phyloP scores from a whole-genome alignment of 2,113 vertebrate genomes.

The Axis porcinus region DNA sequence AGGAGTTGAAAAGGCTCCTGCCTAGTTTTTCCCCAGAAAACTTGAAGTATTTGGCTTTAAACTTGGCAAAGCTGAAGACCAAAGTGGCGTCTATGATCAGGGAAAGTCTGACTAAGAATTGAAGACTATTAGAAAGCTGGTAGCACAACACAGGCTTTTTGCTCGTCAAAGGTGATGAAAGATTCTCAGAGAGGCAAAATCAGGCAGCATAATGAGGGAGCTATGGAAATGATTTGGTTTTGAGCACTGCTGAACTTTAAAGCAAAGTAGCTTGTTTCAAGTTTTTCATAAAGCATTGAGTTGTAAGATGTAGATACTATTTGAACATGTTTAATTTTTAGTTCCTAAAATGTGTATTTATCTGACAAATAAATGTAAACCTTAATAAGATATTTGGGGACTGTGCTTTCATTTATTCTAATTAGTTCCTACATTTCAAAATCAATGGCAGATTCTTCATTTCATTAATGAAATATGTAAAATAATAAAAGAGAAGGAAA shows the following conservation, averaged over 20 bases:
- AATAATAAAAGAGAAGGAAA: slow-evolving; percentile 69
- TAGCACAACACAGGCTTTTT: not conserved
- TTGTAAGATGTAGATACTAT: not conserved
- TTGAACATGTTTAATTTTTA: not conserved
- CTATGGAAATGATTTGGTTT: not conserved
- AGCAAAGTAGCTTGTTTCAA: slow-evolving; percentile 1
- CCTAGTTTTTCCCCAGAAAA: slow-evolving; percentile 21
- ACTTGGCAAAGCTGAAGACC: slow-evolving; percentile 38
- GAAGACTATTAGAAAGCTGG: not conserved
- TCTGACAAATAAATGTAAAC: slow-evolving; percentile 27
- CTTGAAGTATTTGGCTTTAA: slow-evolving; percentile 45
- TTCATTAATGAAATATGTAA: slow-evolving; percentile 65
- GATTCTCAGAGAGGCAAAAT: not conserved
- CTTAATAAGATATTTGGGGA: not conserved
- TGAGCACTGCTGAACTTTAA: not conserved
- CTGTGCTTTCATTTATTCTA: slow-evolving; percentile 66
- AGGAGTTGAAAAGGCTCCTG: not conserved
- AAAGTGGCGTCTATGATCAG: not conserved
- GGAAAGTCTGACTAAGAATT: not conserved
- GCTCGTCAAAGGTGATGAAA: slow-evolving; percentile 10
- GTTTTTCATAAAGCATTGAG: not conserved
- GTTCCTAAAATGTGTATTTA: slow-evolving; percentile 23
- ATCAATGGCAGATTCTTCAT: slow-evolving; percentile 41
- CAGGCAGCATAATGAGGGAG: not conserved
- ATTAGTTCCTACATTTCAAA: slow-evolving; percentile 67